Base-by-base conservation (phyloP, 2,113 vertebrate genomes). In the Neomonachus schauinslandi region DNA sequence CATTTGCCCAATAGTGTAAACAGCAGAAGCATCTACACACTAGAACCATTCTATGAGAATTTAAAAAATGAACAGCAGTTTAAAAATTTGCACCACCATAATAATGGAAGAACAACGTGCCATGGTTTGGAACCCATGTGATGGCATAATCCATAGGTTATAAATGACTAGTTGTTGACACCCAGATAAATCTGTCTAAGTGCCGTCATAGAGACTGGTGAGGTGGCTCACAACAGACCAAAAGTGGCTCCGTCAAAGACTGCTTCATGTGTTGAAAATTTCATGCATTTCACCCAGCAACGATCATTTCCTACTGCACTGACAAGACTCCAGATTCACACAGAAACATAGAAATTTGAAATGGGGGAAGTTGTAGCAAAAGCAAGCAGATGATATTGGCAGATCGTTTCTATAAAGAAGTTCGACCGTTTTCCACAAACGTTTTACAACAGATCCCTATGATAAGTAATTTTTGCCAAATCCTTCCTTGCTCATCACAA, bases 121-220 rank as follows among this genome's bases (percentile, higher is more conserved):
- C 0, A 15, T 28, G 46, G 15, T 53, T 55, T 61, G 16, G 81
- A 53, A 39, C 42, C 8, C 71, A 15, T 22, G n/a, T 80, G 69
- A 21, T 55, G 57, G 49, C 36, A 33, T 57, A n/a, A n/a, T 12
- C 7, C 7, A 2, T 39, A 11, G n/a, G n/a, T 5, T 92, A 5
- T 24, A 90, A 57, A 24, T 4, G 36, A 12, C 21, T 8, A 24
- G 49, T 79, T 16, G 5, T 26, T 9, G 5, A 16, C 5, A 4
- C 53, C 39, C 31, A 2, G n/a, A 28, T 21, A 36, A 53, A n/a
- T 42, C 33, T 0, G 0, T 39, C 18, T 28, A 28, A 59, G 26
- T 1, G 7, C 15, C 51, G 82, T 22, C 11, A 18, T 2, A 21
- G 39, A 69, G 15, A 67, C 18, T 0, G 0, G 12, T 0, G 3